Evolutionary conservation across 2,797 vertebrate species (phyloP), one percentile per base, ranked within the genome.

Genomic region (Glossophaga mutica): DNA sequence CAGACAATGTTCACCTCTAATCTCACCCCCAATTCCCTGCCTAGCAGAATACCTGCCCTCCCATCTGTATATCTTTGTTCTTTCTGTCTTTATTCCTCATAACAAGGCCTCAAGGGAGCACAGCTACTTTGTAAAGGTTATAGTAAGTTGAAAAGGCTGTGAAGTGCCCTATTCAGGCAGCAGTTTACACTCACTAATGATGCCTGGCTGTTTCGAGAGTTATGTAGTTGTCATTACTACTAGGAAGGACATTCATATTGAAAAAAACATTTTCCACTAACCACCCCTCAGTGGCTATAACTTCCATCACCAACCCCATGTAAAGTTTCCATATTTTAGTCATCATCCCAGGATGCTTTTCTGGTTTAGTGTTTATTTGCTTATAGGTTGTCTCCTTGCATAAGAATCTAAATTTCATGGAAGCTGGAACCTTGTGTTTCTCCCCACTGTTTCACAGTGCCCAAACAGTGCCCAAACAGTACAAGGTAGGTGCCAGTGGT

Each of bases 371-470:
- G 24, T 57, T 16, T 39, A 1, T 79, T 52, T 79, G 46, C 39
- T 74, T 46, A 10, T 59, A 52, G 65, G 18, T 10, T 12, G 12
- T 29, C 57, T 34, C 16, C 37, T 3, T 7, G 6, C 8, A 15
- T 2, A 39, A 55, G 24, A 65, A 42, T 11, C 26, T 44, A n/a
- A 67, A n/a, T 62, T 8, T 34, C 6, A 0, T 10, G 11, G 42
- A 78, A 62, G 26, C 21, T 71, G 14, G 32, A 73, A 32, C 15
- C 29, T 44, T 26, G 44, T 15, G 24, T 62, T 70, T 89, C 14
- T 10, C 5, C 1, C 15, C n/a, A 24, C n/a, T 26, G 19, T 70
- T 0, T 55, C 3, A 7, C 3, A 1, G 34, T 50, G 15, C 24
- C 15, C 29, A 73, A 50, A 32, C 29, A 65, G 4, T 82, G 46